These are phyloP conservation scores for Chaetophractus vellerosus DNA, from an alignment of 2,797 vertebrate genomes.

Conservation along the genomic window DNA sequence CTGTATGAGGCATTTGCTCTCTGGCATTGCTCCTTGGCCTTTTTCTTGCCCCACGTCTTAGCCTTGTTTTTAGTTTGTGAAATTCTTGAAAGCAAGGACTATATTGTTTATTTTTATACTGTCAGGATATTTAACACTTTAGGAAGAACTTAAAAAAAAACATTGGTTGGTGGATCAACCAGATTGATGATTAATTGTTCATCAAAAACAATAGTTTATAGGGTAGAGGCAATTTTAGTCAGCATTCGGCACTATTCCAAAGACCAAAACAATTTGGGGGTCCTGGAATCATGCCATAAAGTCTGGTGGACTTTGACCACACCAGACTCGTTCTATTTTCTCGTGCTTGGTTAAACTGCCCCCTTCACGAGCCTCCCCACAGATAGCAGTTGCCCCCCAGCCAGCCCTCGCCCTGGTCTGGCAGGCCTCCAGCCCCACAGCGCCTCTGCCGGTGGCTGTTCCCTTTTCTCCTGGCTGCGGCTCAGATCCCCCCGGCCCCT, in stretches of 20 bases:
- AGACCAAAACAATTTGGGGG: constrained; percentile 1
- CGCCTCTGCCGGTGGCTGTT: neutral
- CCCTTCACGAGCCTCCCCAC: no score
- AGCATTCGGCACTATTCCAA: neutral
- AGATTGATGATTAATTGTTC: neutral
- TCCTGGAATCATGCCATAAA: neutral
- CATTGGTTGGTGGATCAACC: neutral
- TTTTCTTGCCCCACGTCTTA: constrained; percentile 1
- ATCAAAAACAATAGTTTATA: neutral
- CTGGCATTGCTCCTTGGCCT: neutral
- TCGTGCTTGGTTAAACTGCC: neutral
- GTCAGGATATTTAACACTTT: neutral
- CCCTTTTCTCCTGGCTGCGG: neutral
- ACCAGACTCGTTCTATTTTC: neutral
- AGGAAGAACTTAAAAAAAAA: neutral
- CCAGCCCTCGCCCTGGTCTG: neutral
- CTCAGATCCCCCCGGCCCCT: neutral
- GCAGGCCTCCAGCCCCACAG: constrained; percentile 8
- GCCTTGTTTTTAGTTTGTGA: neutral
- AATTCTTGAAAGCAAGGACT: constrained; percentile 6
- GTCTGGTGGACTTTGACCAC: neutral
- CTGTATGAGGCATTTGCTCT: neutral
- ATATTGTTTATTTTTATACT: constrained; percentile 1
- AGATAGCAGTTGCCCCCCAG: neutral
- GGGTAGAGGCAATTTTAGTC: neutral